Conservation (phyloP, 1,140 invertebrate species). For the Drosophila lini region DNA sequence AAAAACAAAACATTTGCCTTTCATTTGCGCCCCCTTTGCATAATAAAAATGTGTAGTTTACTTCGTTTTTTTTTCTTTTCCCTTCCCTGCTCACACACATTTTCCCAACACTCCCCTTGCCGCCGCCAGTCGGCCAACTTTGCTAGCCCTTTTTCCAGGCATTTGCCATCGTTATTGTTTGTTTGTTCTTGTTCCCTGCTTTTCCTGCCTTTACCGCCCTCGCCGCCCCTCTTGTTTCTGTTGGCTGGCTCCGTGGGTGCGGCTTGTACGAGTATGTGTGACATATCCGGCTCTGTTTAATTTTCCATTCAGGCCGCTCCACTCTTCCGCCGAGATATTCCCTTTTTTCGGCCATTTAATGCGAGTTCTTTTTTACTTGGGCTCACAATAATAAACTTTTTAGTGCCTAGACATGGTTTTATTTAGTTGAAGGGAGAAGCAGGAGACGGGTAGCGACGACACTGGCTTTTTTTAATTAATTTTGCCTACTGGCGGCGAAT, state of each 20-base stretch:
- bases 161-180: constrained; percentile 80
- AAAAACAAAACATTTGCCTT: constrained; percentile 82
- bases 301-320: constrained; percentile 67
- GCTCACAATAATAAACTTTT: constrained; percentile 76
- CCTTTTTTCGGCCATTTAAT: constrained; percentile 72
- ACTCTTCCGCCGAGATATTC: constrained; percentile 46
- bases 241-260: constrained; percentile 62
- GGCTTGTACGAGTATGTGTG: constrained; percentile 73
- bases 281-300: constrained; percentile 81
- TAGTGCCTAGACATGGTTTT: constrained; percentile 81
- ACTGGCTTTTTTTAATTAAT: constrained; percentile 77
- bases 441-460: constrained; percentile 10
- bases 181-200: constrained; percentile 60
- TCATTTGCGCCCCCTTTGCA: constrained; percentile 81
- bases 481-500: constrained; percentile 66
- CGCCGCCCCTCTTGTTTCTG: constrained; percentile 24
- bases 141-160: constrained; percentile 78
- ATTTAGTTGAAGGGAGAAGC: constrained; percentile 40
- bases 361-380: constrained; percentile 68
- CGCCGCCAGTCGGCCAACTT: constrained; percentile 56
- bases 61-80: constrained; percentile 41
- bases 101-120: constrained; percentile 29
- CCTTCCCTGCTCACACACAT: constrained; percentile 25
- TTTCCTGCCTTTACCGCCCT: not conserved
- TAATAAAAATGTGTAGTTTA: constrained; percentile 83